A percentile compares a stretch with the other conserved stretches of the same genome.
Evolutionary conservation across 2,888 invertebrate species (phyloP).

Genomic region (Hemithea aestivaria): DNA sequence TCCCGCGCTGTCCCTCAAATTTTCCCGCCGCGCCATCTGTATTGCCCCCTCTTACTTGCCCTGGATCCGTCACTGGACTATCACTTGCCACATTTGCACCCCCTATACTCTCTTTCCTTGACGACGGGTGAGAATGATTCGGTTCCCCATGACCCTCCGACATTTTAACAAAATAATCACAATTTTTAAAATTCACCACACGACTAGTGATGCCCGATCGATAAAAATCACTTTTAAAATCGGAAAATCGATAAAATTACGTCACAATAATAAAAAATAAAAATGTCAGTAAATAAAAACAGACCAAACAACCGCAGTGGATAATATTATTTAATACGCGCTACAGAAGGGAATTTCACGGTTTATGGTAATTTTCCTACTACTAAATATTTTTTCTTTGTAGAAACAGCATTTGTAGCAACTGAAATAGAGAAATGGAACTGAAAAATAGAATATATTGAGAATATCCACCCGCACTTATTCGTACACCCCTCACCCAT

Average conservation of each 20-base stretch:
- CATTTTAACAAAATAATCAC: slow-evolving; percentile 40
- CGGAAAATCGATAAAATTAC: slow-evolving; percentile 25
- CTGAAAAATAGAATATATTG: slow-evolving; percentile 48
- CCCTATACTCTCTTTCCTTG: slow-evolving; percentile 62
- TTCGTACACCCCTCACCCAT: slow-evolving; percentile 46
- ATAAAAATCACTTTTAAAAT: slow-evolving; percentile 7
- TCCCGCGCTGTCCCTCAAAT: slow-evolving; percentile 67
- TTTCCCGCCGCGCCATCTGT: slow-evolving; percentile 61
- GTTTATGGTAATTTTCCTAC: slow-evolving; percentile 11
- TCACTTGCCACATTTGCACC: slow-evolving; percentile 80
- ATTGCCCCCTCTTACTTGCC: slow-evolving; percentile 74
- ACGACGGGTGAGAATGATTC: slow-evolving; percentile 44
- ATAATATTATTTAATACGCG: slow-evolving; percentile 16
- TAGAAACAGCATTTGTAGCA: slow-evolving; percentile 38
- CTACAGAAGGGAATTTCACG: slow-evolving; percentile 9
- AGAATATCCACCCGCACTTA: slow-evolving; percentile 47
- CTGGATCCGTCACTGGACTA: slow-evolving; percentile 88
- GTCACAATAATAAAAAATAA: slow-evolving; percentile 24
- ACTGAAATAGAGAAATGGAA: slow-evolving; percentile 43
- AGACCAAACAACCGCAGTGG: slow-evolving; percentile 22
- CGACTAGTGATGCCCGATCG: slow-evolving; percentile 5
- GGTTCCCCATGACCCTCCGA: slow-evolving; percentile 65
- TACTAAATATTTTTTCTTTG: slow-evolving; percentile 11
- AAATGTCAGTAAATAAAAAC: slow-evolving; percentile 27
- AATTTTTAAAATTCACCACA: slow-evolving; percentile 9